These are phyloP conservation scores for Molorchus minor DNA, from an alignment of 2,888 invertebrate genomes.

Conservation along the genomic window DNA sequence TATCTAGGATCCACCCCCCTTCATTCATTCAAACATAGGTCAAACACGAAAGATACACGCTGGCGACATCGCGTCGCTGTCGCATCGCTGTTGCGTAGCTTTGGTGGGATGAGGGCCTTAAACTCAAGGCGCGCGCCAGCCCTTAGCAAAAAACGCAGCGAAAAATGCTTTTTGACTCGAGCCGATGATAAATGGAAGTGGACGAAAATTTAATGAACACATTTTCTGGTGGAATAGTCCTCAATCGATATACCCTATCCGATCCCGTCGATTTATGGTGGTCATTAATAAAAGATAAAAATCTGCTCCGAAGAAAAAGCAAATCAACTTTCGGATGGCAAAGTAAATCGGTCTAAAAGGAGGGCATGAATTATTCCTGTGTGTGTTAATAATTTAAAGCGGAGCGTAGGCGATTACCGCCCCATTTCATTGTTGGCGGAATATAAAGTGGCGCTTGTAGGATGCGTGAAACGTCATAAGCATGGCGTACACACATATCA, in stretches of 20 bases:
- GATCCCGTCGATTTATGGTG: slow-evolving; percentile 24
- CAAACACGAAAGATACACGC: too few relatives aligned
- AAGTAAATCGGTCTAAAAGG: slow-evolving; percentile 41
- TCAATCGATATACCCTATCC: slow-evolving; percentile 25
- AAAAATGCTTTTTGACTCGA: slow-evolving; percentile 19
- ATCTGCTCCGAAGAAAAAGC: slow-evolving; percentile 22
- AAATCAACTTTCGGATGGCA: slow-evolving; percentile 21
- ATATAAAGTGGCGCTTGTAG: slow-evolving; percentile 37
- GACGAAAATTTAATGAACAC: slow-evolving; percentile 26
- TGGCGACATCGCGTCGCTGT: too few relatives aligned
- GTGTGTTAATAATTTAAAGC: slow-evolving; percentile 44
- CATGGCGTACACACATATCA: slow-evolving; percentile 40
- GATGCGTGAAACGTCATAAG: slow-evolving; percentile 43
- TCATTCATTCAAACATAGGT: too few relatives aligned
- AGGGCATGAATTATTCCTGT: slow-evolving; percentile 42
- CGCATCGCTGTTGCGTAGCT: too few relatives aligned
- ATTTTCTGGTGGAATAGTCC: slow-evolving; percentile 25
- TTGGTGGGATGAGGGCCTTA: too few relatives aligned
- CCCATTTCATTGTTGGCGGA: slow-evolving; percentile 34
- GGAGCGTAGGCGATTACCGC: slow-evolving; percentile 17
- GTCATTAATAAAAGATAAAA: slow-evolving; percentile 26
- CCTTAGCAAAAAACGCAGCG: not conserved
- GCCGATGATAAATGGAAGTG: slow-evolving; percentile 24
- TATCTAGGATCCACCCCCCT: too few relatives aligned
- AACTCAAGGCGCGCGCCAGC: not conserved